phyloP scores from a whole-genome alignment of 2,113 vertebrate species.

The Corapipo altera region DNA sequence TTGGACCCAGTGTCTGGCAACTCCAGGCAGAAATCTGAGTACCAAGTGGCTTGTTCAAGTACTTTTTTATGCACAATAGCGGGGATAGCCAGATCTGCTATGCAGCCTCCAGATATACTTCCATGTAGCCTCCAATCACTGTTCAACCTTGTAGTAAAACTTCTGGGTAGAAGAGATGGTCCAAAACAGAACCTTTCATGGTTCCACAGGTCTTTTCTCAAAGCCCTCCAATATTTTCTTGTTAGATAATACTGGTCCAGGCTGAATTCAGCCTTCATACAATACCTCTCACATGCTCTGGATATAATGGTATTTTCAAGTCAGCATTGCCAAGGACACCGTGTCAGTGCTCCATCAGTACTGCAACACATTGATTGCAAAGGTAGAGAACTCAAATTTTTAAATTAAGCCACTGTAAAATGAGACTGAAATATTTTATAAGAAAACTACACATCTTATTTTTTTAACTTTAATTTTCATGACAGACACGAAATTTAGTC shows the following conservation, averaged over 20 bases:
- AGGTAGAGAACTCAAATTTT: neutral
- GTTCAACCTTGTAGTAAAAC: neutral
- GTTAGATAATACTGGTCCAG: neutral
- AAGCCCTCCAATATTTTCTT: neutral
- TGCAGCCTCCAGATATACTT: neutral
- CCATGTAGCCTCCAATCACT: neutral
- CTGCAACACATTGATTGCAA: neutral
- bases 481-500: neutral
- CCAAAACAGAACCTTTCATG: neutral
- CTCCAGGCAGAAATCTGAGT: neutral
- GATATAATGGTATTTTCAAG: neutral
- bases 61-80: neutral
- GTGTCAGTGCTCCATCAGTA: neutral
- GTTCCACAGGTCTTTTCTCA: neutral
- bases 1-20: neutral
- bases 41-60: neutral
- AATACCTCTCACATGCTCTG: accelerated
- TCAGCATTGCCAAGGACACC: neutral
- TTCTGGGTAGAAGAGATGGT: neutral
- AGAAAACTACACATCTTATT: neutral
- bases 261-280: neutral
- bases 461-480: neutral
- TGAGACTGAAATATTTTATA: neutral
- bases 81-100: neutral
- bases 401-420: neutral